Conservation (phyloP, 2,888 invertebrate genomes). For the Rapana venosa region DNA sequence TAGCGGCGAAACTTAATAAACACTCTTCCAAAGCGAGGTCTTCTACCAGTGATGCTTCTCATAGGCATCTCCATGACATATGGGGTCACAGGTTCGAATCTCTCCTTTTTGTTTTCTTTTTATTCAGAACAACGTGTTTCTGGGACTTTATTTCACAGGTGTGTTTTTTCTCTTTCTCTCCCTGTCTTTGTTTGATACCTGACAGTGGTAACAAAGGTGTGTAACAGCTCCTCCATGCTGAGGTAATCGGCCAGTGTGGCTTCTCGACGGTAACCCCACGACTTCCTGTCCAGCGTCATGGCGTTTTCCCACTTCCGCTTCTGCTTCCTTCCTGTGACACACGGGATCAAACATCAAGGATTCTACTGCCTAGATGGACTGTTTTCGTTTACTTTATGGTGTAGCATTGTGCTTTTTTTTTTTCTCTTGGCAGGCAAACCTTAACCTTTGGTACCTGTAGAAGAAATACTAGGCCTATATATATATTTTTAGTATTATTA, state of each 20-base stretch:
- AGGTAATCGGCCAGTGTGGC: conserved; percentile 71
- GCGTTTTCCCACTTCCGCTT: conserved; percentile 97
- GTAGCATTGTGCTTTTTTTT: no score
- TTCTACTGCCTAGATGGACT: not conserved
- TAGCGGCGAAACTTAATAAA: no score
- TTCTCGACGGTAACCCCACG: conserved; percentile 81
- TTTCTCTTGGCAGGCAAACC: no score
- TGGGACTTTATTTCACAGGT: conserved; percentile 57
- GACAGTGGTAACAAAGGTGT: conserved; percentile 74
- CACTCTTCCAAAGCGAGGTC: no score
- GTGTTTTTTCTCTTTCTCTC: not conserved
- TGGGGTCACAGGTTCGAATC: no score
- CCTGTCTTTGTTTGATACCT: conserved; percentile 62
- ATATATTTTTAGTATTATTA: no score
- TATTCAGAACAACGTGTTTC: not conserved
- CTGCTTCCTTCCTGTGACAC: conserved; percentile 66
- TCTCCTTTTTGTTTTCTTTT: not conserved
- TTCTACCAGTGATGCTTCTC: no score
- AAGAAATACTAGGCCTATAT: no score
- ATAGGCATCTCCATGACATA: no score
- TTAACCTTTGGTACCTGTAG: no score
- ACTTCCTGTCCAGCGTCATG: conserved; percentile 90
- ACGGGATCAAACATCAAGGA: not conserved
- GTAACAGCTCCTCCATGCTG: conserved; percentile 81
- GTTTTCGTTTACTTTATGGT: no score